Percentiles rank a stretch among this genome's conserved stretches.
phyloP scores from a whole-genome alignment of 2,113 vertebrate species.

The Nannospalax galili region DNA sequence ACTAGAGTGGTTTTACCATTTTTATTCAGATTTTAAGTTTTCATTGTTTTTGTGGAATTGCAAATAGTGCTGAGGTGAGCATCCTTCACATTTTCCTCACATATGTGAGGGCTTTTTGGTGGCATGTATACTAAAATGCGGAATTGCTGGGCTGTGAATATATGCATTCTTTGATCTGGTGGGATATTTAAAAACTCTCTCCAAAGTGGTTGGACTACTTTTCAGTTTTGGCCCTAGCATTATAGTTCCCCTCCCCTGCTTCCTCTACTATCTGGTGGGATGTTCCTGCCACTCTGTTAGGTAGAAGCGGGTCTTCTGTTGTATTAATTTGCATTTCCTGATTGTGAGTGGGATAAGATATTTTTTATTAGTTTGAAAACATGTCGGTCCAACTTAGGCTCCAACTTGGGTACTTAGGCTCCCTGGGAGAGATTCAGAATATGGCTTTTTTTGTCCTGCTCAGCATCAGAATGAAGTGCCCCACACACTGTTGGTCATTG shows the following conservation, averaged over 20 bases:
- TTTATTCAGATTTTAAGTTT: neutral
- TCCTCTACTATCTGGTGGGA: neutral
- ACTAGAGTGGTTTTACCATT: neutral
- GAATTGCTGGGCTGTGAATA: no score
- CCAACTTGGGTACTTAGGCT: neutral
- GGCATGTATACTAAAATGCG: neutral
- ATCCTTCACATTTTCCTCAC: neutral
- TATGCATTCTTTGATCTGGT: neutral
- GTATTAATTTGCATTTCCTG: conserved; percentile 1
- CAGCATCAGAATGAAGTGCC: neutral
- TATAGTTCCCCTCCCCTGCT: neutral
- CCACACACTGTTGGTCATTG: no score
- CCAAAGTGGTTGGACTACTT: neutral
- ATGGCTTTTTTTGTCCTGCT: neutral
- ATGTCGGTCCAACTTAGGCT: neutral
- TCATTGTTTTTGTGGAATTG: neutral
- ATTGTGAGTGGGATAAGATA: neutral
- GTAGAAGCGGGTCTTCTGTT: neutral
- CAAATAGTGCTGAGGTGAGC: neutral
- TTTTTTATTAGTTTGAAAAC: neutral
- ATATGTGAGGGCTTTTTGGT: neutral
- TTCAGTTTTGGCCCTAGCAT: neutral
- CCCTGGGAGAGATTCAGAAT: neutral
- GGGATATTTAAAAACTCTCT: neutral
- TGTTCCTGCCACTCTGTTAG: neutral